Conservation (phyloP, 2,888 invertebrate species). For the Adelphocoris suturalis region DNA sequence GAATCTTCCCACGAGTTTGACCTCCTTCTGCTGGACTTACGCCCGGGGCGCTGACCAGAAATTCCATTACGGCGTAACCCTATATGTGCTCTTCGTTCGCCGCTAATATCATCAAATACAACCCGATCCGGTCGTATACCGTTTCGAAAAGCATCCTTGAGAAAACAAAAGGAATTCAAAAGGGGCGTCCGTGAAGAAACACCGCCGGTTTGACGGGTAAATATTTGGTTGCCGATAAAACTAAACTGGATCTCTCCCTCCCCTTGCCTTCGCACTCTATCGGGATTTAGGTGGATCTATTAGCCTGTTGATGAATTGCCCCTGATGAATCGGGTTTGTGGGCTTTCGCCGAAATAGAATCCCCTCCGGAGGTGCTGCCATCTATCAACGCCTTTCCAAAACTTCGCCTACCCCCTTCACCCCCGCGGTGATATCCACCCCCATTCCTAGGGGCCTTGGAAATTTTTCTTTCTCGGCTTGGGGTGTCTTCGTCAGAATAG, state of each 20-base stretch:
- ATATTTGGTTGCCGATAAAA: not conserved
- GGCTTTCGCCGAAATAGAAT: not conserved
- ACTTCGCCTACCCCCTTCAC: not conserved
- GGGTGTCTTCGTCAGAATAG: not conserved
- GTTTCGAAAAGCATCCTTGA: not conserved
- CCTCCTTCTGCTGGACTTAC: too few species aligned
- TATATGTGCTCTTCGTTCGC: not conserved
- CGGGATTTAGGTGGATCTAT: conserved; percentile 22
- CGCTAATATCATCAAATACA: not conserved
- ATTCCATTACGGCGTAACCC: not conserved
- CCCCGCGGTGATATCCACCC: too few species aligned
- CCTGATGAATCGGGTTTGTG: conserved; percentile 13
- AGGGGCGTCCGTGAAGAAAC: not conserved
- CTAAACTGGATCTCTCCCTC: not conserved
- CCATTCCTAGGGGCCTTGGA: not conserved
- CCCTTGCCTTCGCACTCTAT: too few species aligned
- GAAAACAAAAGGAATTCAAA: not conserved
- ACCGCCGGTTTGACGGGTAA: not conserved
- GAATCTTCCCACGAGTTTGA: too few species aligned
- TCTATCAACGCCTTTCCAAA: conserved; percentile 9
- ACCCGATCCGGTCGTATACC: not conserved
- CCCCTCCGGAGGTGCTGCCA: conserved; percentile 30
- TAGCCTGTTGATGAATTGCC: conserved; percentile 34
- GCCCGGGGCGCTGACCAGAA: too few species aligned
- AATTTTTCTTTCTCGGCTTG: not conserved